Percentiles rank a stretch among this genome's conserved stretches.
phyloP scores from a whole-genome alignment of 2,797 vertebrate genomes.

The Champsocephalus gunnari region DNA sequence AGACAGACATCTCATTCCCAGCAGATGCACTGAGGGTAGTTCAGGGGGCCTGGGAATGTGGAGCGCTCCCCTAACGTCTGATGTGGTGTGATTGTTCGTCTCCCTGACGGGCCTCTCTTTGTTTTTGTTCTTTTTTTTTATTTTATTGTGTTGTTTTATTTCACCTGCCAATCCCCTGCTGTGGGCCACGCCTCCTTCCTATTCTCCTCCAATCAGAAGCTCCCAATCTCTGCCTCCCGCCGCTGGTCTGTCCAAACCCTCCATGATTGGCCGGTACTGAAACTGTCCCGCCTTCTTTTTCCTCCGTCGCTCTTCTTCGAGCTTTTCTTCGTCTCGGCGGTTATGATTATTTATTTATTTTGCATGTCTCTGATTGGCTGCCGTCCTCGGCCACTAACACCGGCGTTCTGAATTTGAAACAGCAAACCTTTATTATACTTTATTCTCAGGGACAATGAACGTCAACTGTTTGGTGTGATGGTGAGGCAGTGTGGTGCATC shows the following conservation, averaged over 20 bases:
- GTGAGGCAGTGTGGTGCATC: too few relatives aligned
- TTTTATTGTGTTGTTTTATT: constrained; percentile 42
- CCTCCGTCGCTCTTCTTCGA: not conserved
- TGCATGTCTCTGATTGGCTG: constrained; percentile 55
- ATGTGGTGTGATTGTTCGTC: too few relatives aligned
- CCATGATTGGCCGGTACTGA: constrained; percentile 98
- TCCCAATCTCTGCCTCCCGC: constrained; percentile 92
- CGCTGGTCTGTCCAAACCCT: constrained; percentile 99
- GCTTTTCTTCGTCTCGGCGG: not conserved
- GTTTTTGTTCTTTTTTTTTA: constrained; percentile 5
- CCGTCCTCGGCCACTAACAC: constrained; percentile 36
- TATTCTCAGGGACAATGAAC: too few relatives aligned
- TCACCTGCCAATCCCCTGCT: constrained; percentile 62
- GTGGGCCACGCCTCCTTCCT: constrained; percentile 72
- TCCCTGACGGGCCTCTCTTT: constrained; percentile 59
- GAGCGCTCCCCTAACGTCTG: not conserved
- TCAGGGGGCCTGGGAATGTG: not conserved
- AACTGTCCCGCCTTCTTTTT: constrained; percentile 42
- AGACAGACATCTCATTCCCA: too few relatives aligned
- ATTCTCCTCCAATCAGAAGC: constrained; percentile 89
- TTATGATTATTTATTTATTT: not conserved
- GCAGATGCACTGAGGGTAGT: not conserved
- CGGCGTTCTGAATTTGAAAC: too few relatives aligned
- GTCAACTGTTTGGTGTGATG: too few relatives aligned
- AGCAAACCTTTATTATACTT: too few relatives aligned